A percentile compares a stretch with the other conserved stretches of the same genome.
Evolutionary conservation across 2,113 vertebrate genomes (phyloP).

Genomic region (Cyanoderma ruficeps): DNA sequence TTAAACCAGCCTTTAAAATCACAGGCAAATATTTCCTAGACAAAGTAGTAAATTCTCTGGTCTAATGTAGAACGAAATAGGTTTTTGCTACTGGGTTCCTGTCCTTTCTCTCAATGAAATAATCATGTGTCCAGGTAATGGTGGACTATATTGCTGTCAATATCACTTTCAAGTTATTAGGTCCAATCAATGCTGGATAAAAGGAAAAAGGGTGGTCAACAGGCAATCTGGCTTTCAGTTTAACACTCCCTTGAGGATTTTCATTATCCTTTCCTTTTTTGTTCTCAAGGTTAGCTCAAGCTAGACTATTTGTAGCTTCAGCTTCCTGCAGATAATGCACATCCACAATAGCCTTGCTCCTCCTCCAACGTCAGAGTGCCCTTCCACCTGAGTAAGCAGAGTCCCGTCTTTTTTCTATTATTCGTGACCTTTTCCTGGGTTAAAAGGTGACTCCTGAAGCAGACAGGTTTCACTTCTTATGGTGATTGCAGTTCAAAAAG

Average conservation of each 20-base stretch:
- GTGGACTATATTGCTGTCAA: conserved; percentile 65
- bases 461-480: conserved; percentile 79
- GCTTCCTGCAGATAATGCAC: conserved; percentile 78
- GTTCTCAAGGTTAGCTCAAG: conserved; percentile 85
- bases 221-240: conserved; percentile 81
- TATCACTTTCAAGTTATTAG: conserved; percentile 79
- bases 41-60: conserved; percentile 8
- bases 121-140: conserved; percentile 64
- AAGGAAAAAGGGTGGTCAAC: conserved; percentile 74
- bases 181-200: conserved; percentile 76
- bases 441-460: conserved; percentile 76
- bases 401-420: conserved; percentile 78
- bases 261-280: conserved; percentile 86
- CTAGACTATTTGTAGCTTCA: conserved; percentile 78
- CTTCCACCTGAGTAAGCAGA: conserved; percentile 71
- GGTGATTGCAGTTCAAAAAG: conserved; percentile 60
- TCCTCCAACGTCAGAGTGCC: conserved; percentile 68
- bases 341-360: conserved; percentile 67
- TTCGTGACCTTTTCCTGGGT: conserved; percentile 80
- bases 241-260: conserved; percentile 86
- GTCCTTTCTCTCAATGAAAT: conserved; percentile 34
- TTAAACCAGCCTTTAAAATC: conserved; percentile 44
- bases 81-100: conserved; percentile 27
- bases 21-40: conserved; percentile 25
- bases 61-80: conserved; percentile 29